phyloP scores from a whole-genome alignment of 2,888 invertebrate species.

The Cataglyphis albicans region DNA sequence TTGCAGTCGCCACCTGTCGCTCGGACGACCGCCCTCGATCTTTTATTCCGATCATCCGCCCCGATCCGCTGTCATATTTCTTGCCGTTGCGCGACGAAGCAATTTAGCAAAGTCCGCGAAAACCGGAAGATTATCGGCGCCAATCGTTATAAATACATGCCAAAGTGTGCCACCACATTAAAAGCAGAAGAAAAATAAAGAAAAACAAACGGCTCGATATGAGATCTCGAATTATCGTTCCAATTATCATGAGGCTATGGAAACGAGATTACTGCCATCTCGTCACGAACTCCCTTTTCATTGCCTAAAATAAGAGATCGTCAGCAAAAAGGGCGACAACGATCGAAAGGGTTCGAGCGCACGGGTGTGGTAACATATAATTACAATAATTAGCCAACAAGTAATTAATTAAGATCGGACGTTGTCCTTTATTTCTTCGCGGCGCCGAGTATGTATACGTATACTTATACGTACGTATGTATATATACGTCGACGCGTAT shows the following conservation, averaged over 20 bases:
- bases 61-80: slow-evolving; percentile 82
- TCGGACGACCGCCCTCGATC: slow-evolving; percentile 76
- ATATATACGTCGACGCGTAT: slow-evolving; percentile 15
- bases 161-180: background rate
- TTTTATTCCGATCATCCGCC: slow-evolving; percentile 80
- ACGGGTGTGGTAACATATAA: slow-evolving; percentile 80
- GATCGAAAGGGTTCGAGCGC: slow-evolving; percentile 47
- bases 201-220: slow-evolving; percentile 46
- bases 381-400: slow-evolving; percentile 81
- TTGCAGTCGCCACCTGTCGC: slow-evolving; percentile 81
- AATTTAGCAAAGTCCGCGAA: slow-evolving; percentile 74
- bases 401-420: slow-evolving; percentile 84
- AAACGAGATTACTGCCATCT: slow-evolving; percentile 61
- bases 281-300: slow-evolving; percentile 50
- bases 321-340: slow-evolving; percentile 11
- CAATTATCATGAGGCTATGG: slow-evolving; percentile 60
- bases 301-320: slow-evolving; percentile 13
- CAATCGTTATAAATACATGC: background rate
- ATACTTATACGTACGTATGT: slow-evolving; percentile 28
- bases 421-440: slow-evolving; percentile 81
- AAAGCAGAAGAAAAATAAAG: slow-evolving; percentile 36
- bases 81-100: slow-evolving; percentile 78
- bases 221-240: slow-evolving; percentile 1
- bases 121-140: slow-evolving; percentile 27
- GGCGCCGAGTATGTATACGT: slow-evolving; percentile 59